Percentiles rank a stretch among this genome's conserved stretches.
These are phyloP conservation scores for Oeneis ivallda DNA, from an alignment of 2,888 invertebrate genomes.

Conservation along the genomic window DNA sequence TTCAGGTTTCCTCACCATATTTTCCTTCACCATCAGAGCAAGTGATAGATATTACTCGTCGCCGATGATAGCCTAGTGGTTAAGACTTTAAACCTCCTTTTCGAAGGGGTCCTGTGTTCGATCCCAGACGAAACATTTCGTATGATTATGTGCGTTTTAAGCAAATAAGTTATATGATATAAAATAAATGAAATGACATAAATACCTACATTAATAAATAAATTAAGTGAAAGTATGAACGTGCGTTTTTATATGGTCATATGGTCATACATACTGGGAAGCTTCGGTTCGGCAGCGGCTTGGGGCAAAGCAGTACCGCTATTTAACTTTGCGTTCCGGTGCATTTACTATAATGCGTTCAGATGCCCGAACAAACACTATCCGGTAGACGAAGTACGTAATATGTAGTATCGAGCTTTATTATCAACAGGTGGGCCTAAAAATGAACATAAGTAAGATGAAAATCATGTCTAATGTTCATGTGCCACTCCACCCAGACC, in stretches of 20 bases:
- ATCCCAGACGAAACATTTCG: too few species aligned
- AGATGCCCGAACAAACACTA: slow-evolving; percentile 12
- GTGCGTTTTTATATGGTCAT: not conserved
- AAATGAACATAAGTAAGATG: not conserved
- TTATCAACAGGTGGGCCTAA: not conserved
- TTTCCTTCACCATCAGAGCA: too few species aligned
- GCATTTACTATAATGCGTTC: slow-evolving; percentile 13
- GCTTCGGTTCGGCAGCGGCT: not conserved
- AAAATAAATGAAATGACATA: too few species aligned
- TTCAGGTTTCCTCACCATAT: too few species aligned
- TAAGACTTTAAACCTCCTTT: too few species aligned
- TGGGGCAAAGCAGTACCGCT: slow-evolving; percentile 10
- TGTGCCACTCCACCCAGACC: not conserved
- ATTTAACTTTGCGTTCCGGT: slow-evolving; percentile 16
- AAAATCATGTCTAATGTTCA: not conserved
- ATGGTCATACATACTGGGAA: not conserved
- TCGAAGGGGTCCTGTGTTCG: too few species aligned
- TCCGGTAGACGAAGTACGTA: not conserved
- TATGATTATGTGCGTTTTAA: too few species aligned
- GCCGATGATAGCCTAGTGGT: too few species aligned
- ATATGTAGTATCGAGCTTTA: not conserved
- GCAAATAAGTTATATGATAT: too few species aligned
- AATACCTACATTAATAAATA: too few species aligned
- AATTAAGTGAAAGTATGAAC: too few species aligned
- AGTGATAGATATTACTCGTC: too few species aligned